Evolutionary conservation across 1,140 invertebrate species (phyloP).

Genomic region (Portunus trituberculatus): DNA sequence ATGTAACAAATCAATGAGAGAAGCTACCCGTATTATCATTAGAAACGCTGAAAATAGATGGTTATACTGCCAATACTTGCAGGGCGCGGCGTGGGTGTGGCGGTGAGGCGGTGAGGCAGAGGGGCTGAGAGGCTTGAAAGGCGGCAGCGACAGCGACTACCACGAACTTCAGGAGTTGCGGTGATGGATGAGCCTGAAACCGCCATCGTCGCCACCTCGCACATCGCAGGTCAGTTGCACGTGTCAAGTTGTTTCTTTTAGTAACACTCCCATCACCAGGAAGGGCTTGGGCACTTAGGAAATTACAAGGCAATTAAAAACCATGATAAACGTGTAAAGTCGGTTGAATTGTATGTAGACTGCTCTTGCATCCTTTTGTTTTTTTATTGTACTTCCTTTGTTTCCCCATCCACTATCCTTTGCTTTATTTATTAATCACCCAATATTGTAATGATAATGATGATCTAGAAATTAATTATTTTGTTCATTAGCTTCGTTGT

Average conservation of each 20-base stretch:
- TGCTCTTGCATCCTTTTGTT: background rate
- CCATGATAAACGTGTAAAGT: too few relatives aligned
- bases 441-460: too few relatives aligned
- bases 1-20: too few relatives aligned
- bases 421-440: background rate
- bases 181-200: conserved; percentile 57
- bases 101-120: background rate
- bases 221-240: conserved; percentile 54
- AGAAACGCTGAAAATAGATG: too few relatives aligned
- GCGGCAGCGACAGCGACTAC: background rate
- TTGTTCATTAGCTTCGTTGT: background rate
- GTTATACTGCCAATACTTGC: background rate
- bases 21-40: too few relatives aligned
- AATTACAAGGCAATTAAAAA: too few relatives aligned
- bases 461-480: too few relatives aligned
- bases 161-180: background rate
- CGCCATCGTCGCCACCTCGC: conserved; percentile 55
- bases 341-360: background rate
- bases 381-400: background rate
- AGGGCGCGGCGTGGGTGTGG: background rate
- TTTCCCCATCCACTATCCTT: background rate
- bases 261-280: too few relatives aligned
- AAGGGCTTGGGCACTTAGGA: too few relatives aligned
- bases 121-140: background rate
- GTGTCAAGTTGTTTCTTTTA: background rate